Base-by-base conservation (phyloP, 1,140 invertebrate genomes). In the Drosophila kikkawai region DNA sequence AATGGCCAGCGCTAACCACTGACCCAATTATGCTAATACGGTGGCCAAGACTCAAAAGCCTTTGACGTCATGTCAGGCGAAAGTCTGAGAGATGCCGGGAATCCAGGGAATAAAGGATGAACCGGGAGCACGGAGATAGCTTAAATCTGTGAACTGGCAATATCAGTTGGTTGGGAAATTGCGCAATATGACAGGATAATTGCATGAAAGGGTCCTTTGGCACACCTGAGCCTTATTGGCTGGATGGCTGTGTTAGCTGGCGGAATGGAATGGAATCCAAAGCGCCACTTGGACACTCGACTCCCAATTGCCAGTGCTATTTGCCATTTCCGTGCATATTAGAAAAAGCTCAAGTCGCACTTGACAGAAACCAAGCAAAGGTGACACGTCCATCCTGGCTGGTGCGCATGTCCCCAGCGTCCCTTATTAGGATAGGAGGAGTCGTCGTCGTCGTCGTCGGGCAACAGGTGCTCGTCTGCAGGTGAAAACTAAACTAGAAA, bases 1-100 rank as follows among this genome's bases (percentile, higher is more conserved):
- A 73, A 50, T 73, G 67, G 36, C 15, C 22, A 51, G 44, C 17
- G 36, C 76, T 61, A 83, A 78, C 84, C 76, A 80, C 84, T 88
- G 84, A 83, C 73, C 71, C 83, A 88, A 88, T 87, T 88, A 87
- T 87, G 84, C 67, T 83, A 86, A 87, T 87, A 53, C 47, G 68
- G 66, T 63, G 48, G 78, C 66, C 68, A 64, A 57, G 36, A 61
- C 59, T 61, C 47, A 53, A 47, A 61, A 50, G 56, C 64, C 74
- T 78, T 79, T 79, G 76, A 79, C 76, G 76, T 79, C 75, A 79
- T 47, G 55, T 70, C 58, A 63, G 39, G 9, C 29, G 47, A 5
- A 60, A 41, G 17, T 22, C 61, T 64, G 51, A 11, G 48, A 50
- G 48, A 50, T 29, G 48, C 26, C 26, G 26, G 29, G 39, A 29